Evolutionary conservation across 2,113 vertebrate genomes (phyloP), one percentile per base, ranked within the genome.

Genomic region (Lophius piscatorius): DNA sequence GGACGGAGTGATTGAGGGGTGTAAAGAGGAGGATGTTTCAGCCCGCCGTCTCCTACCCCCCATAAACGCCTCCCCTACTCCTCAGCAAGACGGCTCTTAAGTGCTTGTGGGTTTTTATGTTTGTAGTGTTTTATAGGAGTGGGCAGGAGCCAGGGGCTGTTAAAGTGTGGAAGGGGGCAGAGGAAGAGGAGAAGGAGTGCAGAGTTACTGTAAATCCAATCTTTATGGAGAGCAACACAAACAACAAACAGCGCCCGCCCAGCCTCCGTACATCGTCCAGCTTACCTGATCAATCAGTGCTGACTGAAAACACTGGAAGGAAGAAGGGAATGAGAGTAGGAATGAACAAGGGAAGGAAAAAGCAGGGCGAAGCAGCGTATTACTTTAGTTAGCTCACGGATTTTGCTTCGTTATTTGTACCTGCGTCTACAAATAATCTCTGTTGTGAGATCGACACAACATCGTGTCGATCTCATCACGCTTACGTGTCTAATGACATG

Each of bases 71-170:
- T 10, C 24, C 7, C 35, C 47, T 16, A 48, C 63, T 49, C 61
- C 83, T 81, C 79, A 70, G 66, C 77, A 73, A 83, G 85, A 91
- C 76, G 70, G 90, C 85, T 90, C 88, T 85, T 92, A 92, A 92
- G 91, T 91, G 91, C 90, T 90, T 90, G 88, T 91, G 91, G 88
- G 90, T 91, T 92, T 92, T 91, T 90, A 91, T 90, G 89, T 90
- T 90, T 87, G 84, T 81, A 84, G 84, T 91, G 90, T 92, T 92
- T 92, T 92, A 92, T 92, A 80, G 88, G 74, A 85, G 76, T 80
- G 78, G 78, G 74, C 83, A 74, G 75, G 78, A 92, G 90, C 90
- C 90, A 91, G 90, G 73, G 74, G 89, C 87, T 82, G 89, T 92
- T 91, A 91, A 91, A 86, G 82, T 89, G 85, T 82, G 80, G 87